These are phyloP conservation scores for Myotis vivesi DNA, from an alignment of 2,797 vertebrate genomes.

Conservation along the genomic window DNA sequence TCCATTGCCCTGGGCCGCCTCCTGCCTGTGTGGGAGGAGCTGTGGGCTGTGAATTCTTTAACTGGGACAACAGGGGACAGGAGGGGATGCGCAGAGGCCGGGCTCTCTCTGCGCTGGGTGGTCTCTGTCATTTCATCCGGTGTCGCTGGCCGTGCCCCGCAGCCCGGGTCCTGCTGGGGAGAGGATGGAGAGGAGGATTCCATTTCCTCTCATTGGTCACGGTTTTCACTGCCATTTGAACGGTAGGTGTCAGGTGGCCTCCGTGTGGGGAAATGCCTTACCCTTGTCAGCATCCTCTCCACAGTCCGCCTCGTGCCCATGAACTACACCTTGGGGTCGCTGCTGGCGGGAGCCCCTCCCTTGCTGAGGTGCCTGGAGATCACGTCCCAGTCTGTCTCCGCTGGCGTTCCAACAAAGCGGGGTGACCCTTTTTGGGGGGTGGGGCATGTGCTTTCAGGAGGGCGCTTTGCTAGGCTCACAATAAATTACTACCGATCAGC, in stretches of 20 bases:
- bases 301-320: background rate
- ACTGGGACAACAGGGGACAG: background rate
- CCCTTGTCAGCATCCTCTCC: slow-evolving; percentile 55
- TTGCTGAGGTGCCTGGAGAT: background rate
- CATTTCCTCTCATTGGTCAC: slow-evolving; percentile 78
- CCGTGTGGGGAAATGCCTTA: background rate
- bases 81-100: background rate
- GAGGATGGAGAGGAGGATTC: slow-evolving; percentile 49
- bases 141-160: background rate
- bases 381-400: background rate
- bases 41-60: background rate
- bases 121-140: background rate
- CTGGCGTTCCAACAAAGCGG: background rate
- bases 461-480: slow-evolving; percentile 16
- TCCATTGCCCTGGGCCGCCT: background rate
- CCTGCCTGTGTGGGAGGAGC: background rate
- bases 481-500: slow-evolving; percentile 55
- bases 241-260: slow-evolving; percentile 63
- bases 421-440: background rate
- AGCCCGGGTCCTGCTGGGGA: background rate
- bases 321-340: background rate
- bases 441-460: background rate
- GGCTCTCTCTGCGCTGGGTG: background rate
- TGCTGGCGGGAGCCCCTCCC: background rate
- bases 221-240: slow-evolving; percentile 80